These are phyloP conservation scores for Cathartes aura DNA, from an alignment of 2,113 vertebrate species.

Conservation along the genomic window DNA sequence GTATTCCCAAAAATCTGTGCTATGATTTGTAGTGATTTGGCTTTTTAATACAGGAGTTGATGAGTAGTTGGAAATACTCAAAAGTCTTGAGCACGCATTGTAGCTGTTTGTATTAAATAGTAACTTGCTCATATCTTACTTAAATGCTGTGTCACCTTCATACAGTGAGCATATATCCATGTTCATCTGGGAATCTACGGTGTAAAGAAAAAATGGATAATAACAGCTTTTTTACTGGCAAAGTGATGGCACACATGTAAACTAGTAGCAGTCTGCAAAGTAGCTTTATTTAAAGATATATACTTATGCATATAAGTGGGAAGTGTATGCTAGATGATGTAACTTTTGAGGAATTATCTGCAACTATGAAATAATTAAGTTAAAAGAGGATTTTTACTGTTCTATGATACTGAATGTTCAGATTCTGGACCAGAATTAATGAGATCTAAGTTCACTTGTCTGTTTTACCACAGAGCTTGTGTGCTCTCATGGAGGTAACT, in stretches of 20 bases:
- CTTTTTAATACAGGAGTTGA: not conserved
- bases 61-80: not conserved
- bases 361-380: not conserved
- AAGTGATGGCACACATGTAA: not conserved
- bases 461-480: not conserved
- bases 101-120: not conserved
- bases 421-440: not conserved
- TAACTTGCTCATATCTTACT: not conserved
- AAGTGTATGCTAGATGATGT: not conserved
- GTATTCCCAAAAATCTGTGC: not conserved
- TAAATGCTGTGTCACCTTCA: not conserved
- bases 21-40: not conserved
- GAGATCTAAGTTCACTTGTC: not conserved
- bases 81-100: not conserved
- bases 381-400: not conserved
- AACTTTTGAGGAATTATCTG: not conserved
- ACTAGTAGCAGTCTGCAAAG: not conserved
- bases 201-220: not conserved
- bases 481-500: accelerated
- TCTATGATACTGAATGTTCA: not conserved
- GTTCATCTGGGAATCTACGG: not conserved
- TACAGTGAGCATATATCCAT: not conserved
- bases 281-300: not conserved
- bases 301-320: not conserved
- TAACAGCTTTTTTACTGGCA: not conserved